Percentiles rank a stretch among this genome's conserved stretches.
These are phyloP conservation scores for Lingula anatina DNA, from an alignment of 2,888 invertebrate species.

Conservation along the genomic window DNA sequence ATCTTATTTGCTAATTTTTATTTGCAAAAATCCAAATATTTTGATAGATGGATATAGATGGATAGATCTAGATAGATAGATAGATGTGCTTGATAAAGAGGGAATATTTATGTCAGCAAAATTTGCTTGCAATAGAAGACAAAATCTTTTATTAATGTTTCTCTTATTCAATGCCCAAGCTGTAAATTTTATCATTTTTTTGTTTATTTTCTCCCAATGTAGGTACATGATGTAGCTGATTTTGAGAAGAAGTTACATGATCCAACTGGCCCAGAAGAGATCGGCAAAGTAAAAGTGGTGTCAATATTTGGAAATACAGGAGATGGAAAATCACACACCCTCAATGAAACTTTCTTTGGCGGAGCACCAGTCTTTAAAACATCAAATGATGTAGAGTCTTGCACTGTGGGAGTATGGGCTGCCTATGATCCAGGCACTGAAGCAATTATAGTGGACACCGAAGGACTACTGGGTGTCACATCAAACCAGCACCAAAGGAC, in stretches of 20 bases:
- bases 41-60: too few species aligned
- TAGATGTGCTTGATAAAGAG: too few species aligned
- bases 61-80: too few species aligned
- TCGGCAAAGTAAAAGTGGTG: constrained; percentile 66
- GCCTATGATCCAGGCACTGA: constrained; percentile 65
- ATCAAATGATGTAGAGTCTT: constrained; percentile 64
- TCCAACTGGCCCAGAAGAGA: too few species aligned
- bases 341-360: constrained; percentile 69
- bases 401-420: constrained; percentile 75
- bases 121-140: too few species aligned
- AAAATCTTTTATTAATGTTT: too few species aligned
- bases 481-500: constrained; percentile 63
- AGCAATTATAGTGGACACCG: constrained; percentile 72
- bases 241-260: constrained; percentile 46
- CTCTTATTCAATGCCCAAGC: too few species aligned
- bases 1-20: too few species aligned
- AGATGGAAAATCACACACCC: constrained; percentile 74
- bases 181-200: too few species aligned
- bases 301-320: constrained; percentile 81
- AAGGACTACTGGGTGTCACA: constrained; percentile 66
- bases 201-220: too few species aligned
- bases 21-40: too few species aligned
- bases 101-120: too few species aligned
- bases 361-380: constrained; percentile 64
- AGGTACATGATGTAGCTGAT: constrained; percentile 44